phyloP scores from a whole-genome alignment of 2,113 vertebrate species.

The Sylvia atricapilla region DNA sequence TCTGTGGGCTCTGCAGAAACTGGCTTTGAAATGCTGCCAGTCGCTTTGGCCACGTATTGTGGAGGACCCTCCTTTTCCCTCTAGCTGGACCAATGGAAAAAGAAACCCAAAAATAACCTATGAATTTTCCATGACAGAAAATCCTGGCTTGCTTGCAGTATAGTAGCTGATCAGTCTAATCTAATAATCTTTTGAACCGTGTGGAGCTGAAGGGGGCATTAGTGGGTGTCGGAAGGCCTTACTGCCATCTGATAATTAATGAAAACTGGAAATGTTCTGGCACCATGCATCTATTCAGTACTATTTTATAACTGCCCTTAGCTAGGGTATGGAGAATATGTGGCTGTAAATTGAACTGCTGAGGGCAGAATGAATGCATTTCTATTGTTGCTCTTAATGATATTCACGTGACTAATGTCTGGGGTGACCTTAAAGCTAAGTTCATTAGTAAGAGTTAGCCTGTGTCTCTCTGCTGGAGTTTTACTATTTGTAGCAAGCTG shows the following conservation, averaged over 20 bases:
- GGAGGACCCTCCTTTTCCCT: neutral
- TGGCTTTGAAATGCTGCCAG: neutral
- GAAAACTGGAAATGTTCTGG: neutral
- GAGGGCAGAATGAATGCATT: neutral
- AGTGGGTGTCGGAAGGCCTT: conserved; percentile 41
- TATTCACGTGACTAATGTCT: conserved; percentile 34
- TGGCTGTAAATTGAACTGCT: neutral
- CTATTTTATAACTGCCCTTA: neutral
- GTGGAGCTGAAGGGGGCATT: conserved; percentile 52
- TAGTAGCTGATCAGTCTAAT: conserved; percentile 56
- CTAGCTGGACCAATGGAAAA: neutral
- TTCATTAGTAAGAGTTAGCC: conserved; percentile 34
- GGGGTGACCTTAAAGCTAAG: conserved; percentile 38
- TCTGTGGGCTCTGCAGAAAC: neutral
- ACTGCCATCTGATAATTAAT: conserved; percentile 8
- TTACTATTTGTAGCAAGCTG: neutral
- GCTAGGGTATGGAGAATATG: neutral
- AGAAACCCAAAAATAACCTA: conserved; percentile 35
- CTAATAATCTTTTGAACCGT: conserved; percentile 63
- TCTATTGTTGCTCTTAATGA: neutral
- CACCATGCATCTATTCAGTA: neutral
- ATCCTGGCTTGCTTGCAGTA: conserved; percentile 52
- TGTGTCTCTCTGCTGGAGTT: neutral
- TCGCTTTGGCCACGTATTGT: neutral
- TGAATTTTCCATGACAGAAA: conserved; percentile 65